A percentile compares a stretch with the other conserved stretches of the same genome.
These are phyloP conservation scores for Stenotaenia linearis DNA, from an alignment of 2,888 invertebrate genomes.

Conservation along the genomic window DNA sequence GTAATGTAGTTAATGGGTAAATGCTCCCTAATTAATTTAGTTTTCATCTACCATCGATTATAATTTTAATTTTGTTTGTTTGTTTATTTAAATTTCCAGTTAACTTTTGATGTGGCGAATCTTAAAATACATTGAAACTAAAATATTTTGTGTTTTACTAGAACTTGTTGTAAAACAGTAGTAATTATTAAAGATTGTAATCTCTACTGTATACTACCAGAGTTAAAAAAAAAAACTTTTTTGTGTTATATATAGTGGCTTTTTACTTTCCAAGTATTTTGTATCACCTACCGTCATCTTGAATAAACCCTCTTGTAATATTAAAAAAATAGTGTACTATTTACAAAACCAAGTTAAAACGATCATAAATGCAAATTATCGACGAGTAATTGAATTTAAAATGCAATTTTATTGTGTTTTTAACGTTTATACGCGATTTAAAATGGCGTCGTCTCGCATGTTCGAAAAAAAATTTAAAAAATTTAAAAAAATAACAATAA, in stretches of 20 bases:
- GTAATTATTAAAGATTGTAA: not conserved
- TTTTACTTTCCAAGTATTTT: not conserved
- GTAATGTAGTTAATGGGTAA: not conserved
- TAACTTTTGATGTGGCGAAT: not conserved
- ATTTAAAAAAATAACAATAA: too few relatives aligned
- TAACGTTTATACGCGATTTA: too few relatives aligned
- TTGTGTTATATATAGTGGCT: not conserved
- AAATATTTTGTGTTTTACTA: not conserved
- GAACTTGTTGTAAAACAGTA: not conserved
- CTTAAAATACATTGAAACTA: too few relatives aligned
- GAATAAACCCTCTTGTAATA: not conserved
- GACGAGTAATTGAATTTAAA: too few relatives aligned
- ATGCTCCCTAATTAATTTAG: not conserved
- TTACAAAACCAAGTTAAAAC: too few relatives aligned
- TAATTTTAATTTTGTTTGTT: not conserved
- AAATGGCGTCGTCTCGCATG: too few relatives aligned
- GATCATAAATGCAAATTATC: too few relatives aligned
- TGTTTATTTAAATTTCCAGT: not conserved
- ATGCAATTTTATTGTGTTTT: too few relatives aligned
- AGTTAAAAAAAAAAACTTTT: not conserved
- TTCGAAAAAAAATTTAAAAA: too few relatives aligned
- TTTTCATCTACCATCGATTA: not conserved
- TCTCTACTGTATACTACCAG: not conserved
- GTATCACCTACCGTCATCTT: slow-evolving; percentile 1
- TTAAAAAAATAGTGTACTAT: too few relatives aligned